These are phyloP conservation scores for Dioctria linearis DNA, from an alignment of 2,888 invertebrate species.

Conservation along the genomic window DNA sequence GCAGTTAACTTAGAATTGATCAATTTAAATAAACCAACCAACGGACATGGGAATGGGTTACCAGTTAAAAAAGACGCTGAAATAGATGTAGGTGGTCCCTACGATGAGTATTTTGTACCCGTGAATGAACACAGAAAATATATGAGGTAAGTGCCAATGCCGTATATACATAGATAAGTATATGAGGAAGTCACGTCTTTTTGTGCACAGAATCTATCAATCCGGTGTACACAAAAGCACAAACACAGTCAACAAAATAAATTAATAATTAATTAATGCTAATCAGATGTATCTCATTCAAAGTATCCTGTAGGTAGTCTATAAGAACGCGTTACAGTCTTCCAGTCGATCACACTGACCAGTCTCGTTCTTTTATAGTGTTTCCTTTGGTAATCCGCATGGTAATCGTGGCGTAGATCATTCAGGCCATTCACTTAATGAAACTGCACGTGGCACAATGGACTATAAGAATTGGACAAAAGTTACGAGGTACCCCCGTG, in stretches of 20 bases:
- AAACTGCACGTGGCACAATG: conserved; percentile 74
- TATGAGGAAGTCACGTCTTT: background rate
- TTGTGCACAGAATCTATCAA: conserved; percentile 2
- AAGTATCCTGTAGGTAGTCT: conserved; percentile 11
- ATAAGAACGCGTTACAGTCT: conserved; percentile 20
- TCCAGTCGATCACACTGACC: conserved; percentile 48
- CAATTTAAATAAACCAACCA: conserved; percentile 78
- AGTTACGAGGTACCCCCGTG: conserved; percentile 71
- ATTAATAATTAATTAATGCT: conserved; percentile 6
- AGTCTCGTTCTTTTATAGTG: conserved; percentile 58
- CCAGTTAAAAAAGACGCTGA: conserved; percentile 78
- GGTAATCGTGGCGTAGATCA: conserved; percentile 62
- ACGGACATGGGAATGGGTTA: conserved; percentile 74
- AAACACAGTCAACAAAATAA: background rate
- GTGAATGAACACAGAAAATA: conserved; percentile 89
- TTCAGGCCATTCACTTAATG: conserved; percentile 73
- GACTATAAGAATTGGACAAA: conserved; percentile 76
- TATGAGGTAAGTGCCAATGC: conserved; percentile 77
- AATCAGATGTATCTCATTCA: conserved; percentile 15
- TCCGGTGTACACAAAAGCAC: background rate
- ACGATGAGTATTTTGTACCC: conserved; percentile 88
- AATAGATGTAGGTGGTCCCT: conserved; percentile 79
- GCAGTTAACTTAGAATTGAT: conserved; percentile 87
- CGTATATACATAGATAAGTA: background rate
- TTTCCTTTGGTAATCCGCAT: conserved; percentile 60